phyloP scores from a whole-genome alignment of 2,888 invertebrate genomes.

The Laothoe populi region DNA sequence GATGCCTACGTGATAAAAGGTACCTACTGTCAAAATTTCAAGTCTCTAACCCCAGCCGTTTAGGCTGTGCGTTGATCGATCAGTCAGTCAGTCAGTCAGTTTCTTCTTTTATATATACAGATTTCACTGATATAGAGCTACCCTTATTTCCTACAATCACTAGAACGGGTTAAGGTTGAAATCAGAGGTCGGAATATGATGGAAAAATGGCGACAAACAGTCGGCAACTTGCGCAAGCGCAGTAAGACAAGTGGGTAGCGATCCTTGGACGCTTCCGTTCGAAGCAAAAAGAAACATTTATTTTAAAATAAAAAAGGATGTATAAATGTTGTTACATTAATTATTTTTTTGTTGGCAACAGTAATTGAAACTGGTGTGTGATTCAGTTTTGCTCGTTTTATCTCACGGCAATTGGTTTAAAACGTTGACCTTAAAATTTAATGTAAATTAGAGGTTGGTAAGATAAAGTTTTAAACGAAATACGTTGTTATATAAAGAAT shows the following conservation, averaged over 20 bases:
- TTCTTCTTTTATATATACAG: too few relatives aligned
- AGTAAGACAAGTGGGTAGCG: conserved; percentile 44
- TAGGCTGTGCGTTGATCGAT: too few relatives aligned
- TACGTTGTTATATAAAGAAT: too few relatives aligned
- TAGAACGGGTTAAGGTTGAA: too few relatives aligned
- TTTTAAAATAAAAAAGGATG: conserved; percentile 20
- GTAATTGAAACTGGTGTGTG: conserved; percentile 21
- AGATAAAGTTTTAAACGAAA: too few relatives aligned
- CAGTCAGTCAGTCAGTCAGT: too few relatives aligned
- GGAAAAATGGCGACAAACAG: neutral
- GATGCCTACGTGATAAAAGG: too few relatives aligned
- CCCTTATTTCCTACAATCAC: too few relatives aligned
- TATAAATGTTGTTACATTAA: conserved; percentile 23
- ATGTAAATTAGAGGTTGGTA: neutral
- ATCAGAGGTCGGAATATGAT: too few relatives aligned
- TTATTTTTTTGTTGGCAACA: conserved; percentile 19
- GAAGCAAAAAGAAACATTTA: conserved; percentile 28
- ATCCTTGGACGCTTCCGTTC: conserved; percentile 64
- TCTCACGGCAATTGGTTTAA: conserved; percentile 9
- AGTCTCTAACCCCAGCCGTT: too few relatives aligned
- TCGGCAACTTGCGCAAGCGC: neutral
- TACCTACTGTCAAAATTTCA: too few relatives aligned
- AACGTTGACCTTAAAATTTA: conserved; percentile 7
- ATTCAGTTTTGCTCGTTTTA: conserved; percentile 1
- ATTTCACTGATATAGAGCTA: too few relatives aligned